A percentile compares a stretch with the other conserved stretches of the same genome.
phyloP scores from a whole-genome alignment of 2,888 invertebrate genomes.

The Sericinus montela region DNA sequence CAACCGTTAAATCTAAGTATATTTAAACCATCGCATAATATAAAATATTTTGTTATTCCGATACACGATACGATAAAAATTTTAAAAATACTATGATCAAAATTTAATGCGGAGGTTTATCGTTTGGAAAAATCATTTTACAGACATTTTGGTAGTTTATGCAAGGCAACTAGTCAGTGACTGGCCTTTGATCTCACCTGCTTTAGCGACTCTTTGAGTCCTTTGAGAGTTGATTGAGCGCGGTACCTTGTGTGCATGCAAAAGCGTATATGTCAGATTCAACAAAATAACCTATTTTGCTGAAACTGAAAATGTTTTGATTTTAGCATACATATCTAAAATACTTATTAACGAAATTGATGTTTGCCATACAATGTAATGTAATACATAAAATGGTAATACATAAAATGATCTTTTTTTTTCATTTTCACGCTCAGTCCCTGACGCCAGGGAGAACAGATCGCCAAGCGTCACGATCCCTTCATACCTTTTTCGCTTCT shows the following conservation, averaged over 20 bases:
- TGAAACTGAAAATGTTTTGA: not conserved
- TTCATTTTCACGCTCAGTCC: too few species aligned
- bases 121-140: slow-evolving; percentile 4
- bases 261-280: slow-evolving; percentile 2
- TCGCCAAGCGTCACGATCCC: too few species aligned
- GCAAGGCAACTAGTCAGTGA: slow-evolving; percentile 9
- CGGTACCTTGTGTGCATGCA: slow-evolving; percentile 9
- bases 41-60: too few species aligned
- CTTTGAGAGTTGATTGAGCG: slow-evolving; percentile 19
- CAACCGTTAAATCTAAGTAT: too few species aligned
- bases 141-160: slow-evolving; percentile 8
- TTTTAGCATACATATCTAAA: not conserved
- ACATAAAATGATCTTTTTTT: too few species aligned
- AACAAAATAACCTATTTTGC: not conserved
- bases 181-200: slow-evolving; percentile 1
- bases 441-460: too few species aligned
- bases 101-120: not conserved
- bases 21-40: too few species aligned
- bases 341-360: not conserved
- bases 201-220: slow-evolving; percentile 16
- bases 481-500: too few species aligned
- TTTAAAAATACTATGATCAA: not conserved
- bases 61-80: too few species aligned
- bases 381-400: too few species aligned
- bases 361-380: too few species aligned